Percentiles rank a stretch among this genome's conserved stretches.
Conservation (phyloP, 2,797 vertebrate genomes). For the Pseudochirops cupreus region DNA sequence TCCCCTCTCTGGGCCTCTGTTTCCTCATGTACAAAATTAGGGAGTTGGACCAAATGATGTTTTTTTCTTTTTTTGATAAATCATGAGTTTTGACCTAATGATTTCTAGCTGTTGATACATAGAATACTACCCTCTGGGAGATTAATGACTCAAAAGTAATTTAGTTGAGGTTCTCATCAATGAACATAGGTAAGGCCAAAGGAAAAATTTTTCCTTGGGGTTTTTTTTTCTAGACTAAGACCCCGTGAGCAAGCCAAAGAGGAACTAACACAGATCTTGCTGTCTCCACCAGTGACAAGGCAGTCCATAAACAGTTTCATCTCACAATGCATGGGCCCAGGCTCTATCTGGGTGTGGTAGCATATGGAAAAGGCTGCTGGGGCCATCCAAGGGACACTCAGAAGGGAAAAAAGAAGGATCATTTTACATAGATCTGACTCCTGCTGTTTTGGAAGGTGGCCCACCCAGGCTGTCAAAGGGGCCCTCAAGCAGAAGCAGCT, state of each 20-base stretch:
- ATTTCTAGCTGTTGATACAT: constrained; percentile 47
- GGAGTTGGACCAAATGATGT: not conserved
- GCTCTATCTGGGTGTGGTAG: constrained; percentile 62
- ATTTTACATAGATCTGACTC: not conserved
- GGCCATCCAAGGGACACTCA: constrained; percentile 51
- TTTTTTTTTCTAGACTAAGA: constrained; percentile 28
- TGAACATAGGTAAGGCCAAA: constrained; percentile 63
- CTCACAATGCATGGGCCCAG: constrained; percentile 56
- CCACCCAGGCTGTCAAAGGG: not conserved
- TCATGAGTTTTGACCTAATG: not conserved
- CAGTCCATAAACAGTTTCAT: constrained; percentile 1
- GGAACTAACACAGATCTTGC: constrained; percentile 66
- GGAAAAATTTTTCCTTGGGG: constrained; percentile 65
- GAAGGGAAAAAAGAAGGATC: constrained; percentile 53
- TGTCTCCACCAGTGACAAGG: constrained; percentile 57
- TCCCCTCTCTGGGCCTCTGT: not conserved
- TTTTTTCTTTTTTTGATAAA: not conserved
- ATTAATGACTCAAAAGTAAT: constrained; percentile 75
- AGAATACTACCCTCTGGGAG: constrained; percentile 66
- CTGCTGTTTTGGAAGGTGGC: not conserved
- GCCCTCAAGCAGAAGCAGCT: not conserved
- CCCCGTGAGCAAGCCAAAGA: constrained; percentile 75
- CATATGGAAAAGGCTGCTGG: constrained; percentile 65
- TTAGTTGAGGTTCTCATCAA: constrained; percentile 63
- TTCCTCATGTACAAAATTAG: not conserved